These are phyloP conservation scores for Belgica antarctica DNA, from an alignment of 2,888 invertebrate genomes.

Conservation along the genomic window DNA sequence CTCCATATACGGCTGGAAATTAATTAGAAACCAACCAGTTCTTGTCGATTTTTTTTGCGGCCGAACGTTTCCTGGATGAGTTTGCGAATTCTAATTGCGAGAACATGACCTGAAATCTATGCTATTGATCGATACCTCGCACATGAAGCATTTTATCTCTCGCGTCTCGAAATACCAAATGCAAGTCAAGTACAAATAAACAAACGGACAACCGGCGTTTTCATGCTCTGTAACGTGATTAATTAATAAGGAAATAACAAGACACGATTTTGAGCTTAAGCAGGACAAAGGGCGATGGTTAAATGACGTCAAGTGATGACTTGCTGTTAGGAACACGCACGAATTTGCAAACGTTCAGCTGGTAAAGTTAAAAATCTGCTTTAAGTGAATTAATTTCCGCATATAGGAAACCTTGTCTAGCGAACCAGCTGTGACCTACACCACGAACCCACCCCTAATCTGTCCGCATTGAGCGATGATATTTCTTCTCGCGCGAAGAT, in stretches of 20 bases:
- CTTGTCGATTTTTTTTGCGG: neutral
- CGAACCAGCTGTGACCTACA: no score
- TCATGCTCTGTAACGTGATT: conserved; percentile 36
- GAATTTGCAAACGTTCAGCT: no score
- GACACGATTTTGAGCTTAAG: conserved; percentile 2
- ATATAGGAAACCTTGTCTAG: no score
- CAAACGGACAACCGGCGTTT: conserved; percentile 20
- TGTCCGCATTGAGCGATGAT: neutral
- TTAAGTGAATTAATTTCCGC: no score
- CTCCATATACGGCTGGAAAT: conserved; percentile 30
- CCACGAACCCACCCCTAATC: no score
- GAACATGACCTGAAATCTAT: conserved; percentile 27
- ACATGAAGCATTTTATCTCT: neutral
- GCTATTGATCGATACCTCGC: neutral
- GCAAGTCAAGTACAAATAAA: conserved; percentile 34
- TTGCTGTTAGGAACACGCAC: no score
- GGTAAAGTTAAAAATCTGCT: no score
- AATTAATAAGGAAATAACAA: conserved; percentile 42
- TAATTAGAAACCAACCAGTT: conserved; percentile 5
- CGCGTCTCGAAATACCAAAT: neutral
- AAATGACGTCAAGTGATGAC: no score
- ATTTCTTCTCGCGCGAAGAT: neutral
- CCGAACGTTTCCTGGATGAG: conserved; percentile 34
- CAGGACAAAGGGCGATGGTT: neutral
- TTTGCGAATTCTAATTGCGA: conserved; percentile 25